phyloP scores from a whole-genome alignment of 2,113 vertebrate species.

The Phylloscopus trochilus region DNA sequence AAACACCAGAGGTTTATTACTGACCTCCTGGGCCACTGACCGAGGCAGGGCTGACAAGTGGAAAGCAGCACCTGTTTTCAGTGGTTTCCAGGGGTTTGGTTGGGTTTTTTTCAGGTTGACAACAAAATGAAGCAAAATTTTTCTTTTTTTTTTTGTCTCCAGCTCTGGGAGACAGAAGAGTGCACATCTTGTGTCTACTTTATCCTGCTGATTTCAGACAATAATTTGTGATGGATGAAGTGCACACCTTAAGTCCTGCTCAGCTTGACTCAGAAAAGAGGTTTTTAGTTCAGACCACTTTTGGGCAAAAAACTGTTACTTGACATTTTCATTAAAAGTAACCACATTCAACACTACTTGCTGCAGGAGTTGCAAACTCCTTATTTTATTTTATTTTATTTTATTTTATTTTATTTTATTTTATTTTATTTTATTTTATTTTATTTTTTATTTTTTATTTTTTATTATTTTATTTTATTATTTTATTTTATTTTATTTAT shows the following conservation, averaged over 20 bases:
- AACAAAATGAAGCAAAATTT: background rate
- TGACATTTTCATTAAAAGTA: conserved; percentile 4
- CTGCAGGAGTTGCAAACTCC: background rate
- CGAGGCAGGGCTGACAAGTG: background rate
- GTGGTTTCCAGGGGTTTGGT: background rate
- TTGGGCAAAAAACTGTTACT: background rate
- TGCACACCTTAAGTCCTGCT: background rate
- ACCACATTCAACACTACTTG: background rate
- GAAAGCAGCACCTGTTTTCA: background rate
- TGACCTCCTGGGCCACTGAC: background rate
- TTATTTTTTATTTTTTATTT: no score
- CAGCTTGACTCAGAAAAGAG: background rate
- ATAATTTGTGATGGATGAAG: background rate
- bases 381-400: background rate
- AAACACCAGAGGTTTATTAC: background rate
- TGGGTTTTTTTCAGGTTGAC: background rate
- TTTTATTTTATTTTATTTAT: no score
- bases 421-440: background rate
- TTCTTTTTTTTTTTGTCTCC: background rate
- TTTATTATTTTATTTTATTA: no score
- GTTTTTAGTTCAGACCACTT: background rate
- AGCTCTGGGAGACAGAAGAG: background rate
- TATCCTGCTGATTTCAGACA: background rate
- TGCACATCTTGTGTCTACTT: background rate
- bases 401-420: background rate